Evolutionary conservation across 2,888 invertebrate species (phyloP).

Genomic region (Pammene fasciana): DNA sequence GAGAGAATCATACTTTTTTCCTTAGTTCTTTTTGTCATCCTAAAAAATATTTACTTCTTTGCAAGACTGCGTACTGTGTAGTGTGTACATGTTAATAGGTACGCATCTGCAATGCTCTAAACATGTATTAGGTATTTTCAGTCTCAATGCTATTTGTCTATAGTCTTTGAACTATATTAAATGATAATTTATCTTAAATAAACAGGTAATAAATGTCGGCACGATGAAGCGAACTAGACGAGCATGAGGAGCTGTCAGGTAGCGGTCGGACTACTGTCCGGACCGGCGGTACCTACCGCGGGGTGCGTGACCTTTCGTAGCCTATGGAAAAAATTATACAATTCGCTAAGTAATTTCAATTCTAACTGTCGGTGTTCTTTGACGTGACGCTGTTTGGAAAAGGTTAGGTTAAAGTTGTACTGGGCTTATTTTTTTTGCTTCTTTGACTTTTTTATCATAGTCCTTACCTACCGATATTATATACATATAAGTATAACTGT

Average conservation of each 20-base stretch:
- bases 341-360: constrained; percentile 29
- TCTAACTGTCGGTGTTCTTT: constrained; percentile 23
- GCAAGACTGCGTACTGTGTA: no score
- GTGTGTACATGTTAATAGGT: no score
- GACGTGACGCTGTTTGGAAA: background rate
- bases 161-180: constrained; percentile 16
- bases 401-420: constrained; percentile 14
- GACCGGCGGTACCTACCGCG: constrained; percentile 49
- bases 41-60: no score
- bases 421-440: constrained; percentile 4
- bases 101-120: no score
- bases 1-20: no score
- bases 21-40: no score
- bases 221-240: constrained; percentile 60
- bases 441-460: background rate
- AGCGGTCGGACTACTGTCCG: constrained; percentile 68
- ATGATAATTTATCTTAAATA: constrained; percentile 35
- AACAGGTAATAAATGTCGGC: constrained; percentile 37
- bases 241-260: constrained; percentile 73
- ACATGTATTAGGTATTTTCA: no score
- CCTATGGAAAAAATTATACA: constrained; percentile 13
- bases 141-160: no score
- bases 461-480: no score
- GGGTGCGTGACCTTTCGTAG: constrained; percentile 30
- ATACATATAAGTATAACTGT: no score